Base-by-base conservation (phyloP, 2,888 invertebrate species). In the Drosophila merina region DNA sequence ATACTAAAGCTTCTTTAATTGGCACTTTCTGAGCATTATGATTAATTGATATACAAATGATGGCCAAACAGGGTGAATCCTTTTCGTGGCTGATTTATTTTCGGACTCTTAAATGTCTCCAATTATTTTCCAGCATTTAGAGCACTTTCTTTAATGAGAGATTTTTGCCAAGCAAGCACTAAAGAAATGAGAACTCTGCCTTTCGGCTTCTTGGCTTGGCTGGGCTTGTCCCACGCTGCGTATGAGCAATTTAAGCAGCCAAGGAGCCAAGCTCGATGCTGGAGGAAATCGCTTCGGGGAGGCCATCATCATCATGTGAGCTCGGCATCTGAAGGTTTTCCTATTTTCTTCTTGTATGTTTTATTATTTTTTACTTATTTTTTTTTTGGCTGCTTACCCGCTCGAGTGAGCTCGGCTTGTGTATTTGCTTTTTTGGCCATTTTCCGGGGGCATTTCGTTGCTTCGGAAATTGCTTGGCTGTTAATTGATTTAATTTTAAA, bases 401-500 rank as follows among this genome's bases (percentile, higher is more conserved):
- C 75, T 71, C 76, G 72, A 81, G 49, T 81, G 82, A 62, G 57
- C 75, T 48, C 33, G 69, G 40, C 55, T 70, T 36, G 51, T 51
- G 70, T 45, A 70, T 69, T 69, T 69, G 69, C 49, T 50, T 50
- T 51, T 67, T 70, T 47, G 48, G 7, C 40, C 55, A 56, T 62
- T 44, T 52, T 38, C 63, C 52, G 48, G 42, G 52, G 72, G 72
- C 72, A 73, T 66, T 72, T 79, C 76, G 77, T 77, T 85, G 83
- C 71, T 75, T 66, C 77, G 83, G 76, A 79, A 82, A 83, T 79
- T 82, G 77, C 77, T 86, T 57, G 68, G 47, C 86, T 72, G 72
- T 86, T 82, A 82, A 82, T 82, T 77, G 80, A 79, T 77, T 86
- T 79, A 62, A 60, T 71, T 77, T 82, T 76, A 66, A 74, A 82